phyloP scores from a whole-genome alignment of 2,888 invertebrate genomes.

The Atethmia centrago region DNA sequence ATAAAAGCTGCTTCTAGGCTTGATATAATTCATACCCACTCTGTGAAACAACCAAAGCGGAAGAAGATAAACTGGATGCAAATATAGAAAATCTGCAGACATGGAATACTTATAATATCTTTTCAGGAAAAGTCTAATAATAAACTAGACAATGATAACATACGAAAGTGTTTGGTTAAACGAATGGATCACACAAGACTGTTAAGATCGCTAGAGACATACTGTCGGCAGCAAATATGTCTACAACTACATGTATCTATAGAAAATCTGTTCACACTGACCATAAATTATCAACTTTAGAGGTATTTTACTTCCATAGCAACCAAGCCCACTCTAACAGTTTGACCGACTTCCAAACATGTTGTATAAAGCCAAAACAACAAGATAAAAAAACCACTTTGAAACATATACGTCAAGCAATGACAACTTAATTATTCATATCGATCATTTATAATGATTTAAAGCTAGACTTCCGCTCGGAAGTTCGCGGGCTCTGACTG shows the following conservation, averaged over 20 bases:
- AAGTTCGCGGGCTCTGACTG: constrained; percentile 40
- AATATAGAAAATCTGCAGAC: background rate
- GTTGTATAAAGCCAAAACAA: constrained; percentile 27
- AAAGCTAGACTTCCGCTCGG: constrained; percentile 62
- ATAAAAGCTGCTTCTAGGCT: background rate
- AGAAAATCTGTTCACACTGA: background rate
- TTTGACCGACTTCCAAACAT: constrained; percentile 32
- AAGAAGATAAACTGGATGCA: background rate
- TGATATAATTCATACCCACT: background rate
- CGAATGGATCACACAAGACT: background rate
- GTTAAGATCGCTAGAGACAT: background rate
- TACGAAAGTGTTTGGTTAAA: background rate
- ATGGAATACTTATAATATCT: background rate
- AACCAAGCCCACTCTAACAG: constrained; percentile 4
- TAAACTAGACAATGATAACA: background rate
- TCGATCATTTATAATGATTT: constrained; percentile 59
- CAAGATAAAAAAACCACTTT: constrained; percentile 36
- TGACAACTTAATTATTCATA: constrained; percentile 62
- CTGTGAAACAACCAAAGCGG: background rate
- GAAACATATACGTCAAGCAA: constrained; percentile 45
- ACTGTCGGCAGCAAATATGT: constrained; percentile 1
- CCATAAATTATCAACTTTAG: background rate
- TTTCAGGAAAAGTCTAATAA: background rate
- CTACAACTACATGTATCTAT: background rate
- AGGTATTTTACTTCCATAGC: constrained; percentile 13